A percentile compares a stretch with the other conserved stretches of the same genome.
Evolutionary conservation across 2,888 invertebrate species (phyloP).

Genomic region (Allophyes oxyacanthae): DNA sequence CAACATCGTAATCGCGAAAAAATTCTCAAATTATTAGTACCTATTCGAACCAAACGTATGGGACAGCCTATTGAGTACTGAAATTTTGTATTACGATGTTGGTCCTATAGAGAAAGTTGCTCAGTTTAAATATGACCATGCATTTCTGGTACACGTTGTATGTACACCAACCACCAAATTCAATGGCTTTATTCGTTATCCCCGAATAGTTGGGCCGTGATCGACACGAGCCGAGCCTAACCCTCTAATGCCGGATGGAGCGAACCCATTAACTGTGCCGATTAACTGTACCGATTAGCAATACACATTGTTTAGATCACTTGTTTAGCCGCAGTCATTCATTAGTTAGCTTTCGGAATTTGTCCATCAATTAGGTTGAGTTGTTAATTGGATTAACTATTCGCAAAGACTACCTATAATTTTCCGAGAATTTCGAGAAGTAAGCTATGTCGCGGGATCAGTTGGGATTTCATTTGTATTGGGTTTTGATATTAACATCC

Average conservation of each 20-base stretch:
- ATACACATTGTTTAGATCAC: conserved; percentile 50
- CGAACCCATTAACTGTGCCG: conserved; percentile 36
- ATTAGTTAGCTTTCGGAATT: conserved; percentile 28
- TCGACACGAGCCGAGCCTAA: conserved; percentile 22
- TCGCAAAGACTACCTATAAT: background rate
- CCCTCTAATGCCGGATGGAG: conserved; percentile 17
- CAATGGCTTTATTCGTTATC: conserved; percentile 4
- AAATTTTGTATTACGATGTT: too few species aligned
- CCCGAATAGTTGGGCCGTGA: conserved; percentile 5
- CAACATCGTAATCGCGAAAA: too few species aligned
- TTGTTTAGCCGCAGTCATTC: conserved; percentile 39
- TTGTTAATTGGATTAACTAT: conserved; percentile 16
- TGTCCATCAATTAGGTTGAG: conserved; percentile 22
- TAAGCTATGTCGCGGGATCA: too few species aligned
- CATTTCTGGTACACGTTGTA: too few species aligned
- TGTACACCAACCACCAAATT: background rate
- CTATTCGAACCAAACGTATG: too few species aligned
- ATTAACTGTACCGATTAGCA: conserved; percentile 47
- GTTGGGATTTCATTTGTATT: too few species aligned
- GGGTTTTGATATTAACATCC: too few species aligned
- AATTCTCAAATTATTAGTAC: too few species aligned
- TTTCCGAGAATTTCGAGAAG: too few species aligned
- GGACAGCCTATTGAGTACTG: too few species aligned
- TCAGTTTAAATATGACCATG: too few species aligned
- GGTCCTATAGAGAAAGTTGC: too few species aligned